Percentiles rank a stretch among this genome's conserved stretches.
Conservation (phyloP, 2,113 vertebrate species). For the Uropsilus gracilis region DNA sequence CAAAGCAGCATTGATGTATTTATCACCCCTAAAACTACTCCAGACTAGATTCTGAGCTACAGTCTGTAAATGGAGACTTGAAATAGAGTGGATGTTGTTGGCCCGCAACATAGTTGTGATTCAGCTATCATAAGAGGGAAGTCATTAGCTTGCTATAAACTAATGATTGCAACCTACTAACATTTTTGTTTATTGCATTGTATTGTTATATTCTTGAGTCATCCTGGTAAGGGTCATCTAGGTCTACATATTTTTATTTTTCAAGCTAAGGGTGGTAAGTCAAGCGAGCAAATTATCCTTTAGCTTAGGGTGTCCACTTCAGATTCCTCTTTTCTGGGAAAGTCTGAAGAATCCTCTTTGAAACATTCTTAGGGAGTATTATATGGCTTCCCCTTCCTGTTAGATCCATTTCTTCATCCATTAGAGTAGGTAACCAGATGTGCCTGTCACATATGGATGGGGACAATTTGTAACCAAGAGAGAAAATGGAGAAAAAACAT, state of each 20-base stretch:
- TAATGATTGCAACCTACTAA: not conserved
- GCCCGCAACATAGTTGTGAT: too few relatives aligned
- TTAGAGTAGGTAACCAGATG: slow-evolving; percentile 84
- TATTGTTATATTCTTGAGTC: not conserved
- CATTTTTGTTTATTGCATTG: not conserved
- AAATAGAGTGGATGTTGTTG: not conserved
- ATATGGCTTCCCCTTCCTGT: slow-evolving; percentile 77
- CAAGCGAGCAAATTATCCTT: slow-evolving; percentile 6
- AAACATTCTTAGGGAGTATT: slow-evolving; percentile 72
- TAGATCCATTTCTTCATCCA: slow-evolving; percentile 79
- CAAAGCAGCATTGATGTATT: not conserved
- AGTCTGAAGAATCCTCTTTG: slow-evolving; percentile 1
- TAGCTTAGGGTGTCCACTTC: slow-evolving; percentile 23
- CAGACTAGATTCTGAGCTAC: not conserved
- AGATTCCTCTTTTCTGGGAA: slow-evolving; percentile 49
- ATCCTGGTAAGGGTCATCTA: not conserved
- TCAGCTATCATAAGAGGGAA: not conserved
- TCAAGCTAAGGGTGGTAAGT: not conserved
- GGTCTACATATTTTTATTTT: slow-evolving; percentile 22
- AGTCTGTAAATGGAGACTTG: not conserved
- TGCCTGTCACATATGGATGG: slow-evolving; percentile 70
- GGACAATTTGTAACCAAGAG: slow-evolving; percentile 77
- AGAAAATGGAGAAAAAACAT: slow-evolving; percentile 70
- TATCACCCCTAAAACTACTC: not conserved
- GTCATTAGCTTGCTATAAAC: not conserved